Evolutionary conservation across 2,888 invertebrate genomes (phyloP).

Genomic region (Andrena bucephala): DNA sequence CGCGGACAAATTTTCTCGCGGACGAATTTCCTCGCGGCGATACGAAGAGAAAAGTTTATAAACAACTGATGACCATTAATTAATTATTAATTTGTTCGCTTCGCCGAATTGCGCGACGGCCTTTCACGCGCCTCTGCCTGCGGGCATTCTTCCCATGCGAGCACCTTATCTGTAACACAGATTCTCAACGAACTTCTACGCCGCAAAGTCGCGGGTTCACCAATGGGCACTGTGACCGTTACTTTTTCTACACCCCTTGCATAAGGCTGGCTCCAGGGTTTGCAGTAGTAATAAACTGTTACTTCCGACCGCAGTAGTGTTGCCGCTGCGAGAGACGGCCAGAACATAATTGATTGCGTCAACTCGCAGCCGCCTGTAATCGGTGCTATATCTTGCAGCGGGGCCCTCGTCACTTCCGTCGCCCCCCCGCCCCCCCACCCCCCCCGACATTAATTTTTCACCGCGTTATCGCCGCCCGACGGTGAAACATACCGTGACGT

Average conservation of each 20-base stretch:
- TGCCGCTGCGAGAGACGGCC: constrained; percentile 58
- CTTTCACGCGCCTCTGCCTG: too few relatives aligned
- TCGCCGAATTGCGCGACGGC: too few relatives aligned
- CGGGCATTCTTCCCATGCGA: too few relatives aligned
- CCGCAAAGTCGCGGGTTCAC: background rate
- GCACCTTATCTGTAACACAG: too few relatives aligned
- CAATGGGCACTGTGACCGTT: background rate
- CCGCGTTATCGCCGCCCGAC: background rate
- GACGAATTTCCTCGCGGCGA: background rate
- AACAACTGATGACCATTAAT: background rate
- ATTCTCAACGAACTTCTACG: too few relatives aligned
- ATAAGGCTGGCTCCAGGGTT: constrained; percentile 45
- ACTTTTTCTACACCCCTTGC: constrained; percentile 16
- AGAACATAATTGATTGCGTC: constrained; percentile 63
- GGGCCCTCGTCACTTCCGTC: constrained; percentile 43
- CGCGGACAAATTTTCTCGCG: too few relatives aligned
- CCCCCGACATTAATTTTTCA: constrained; percentile 45
- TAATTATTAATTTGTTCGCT: too few relatives aligned
- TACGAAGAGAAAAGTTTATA: background rate
- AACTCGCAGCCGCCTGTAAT: constrained; percentile 47
- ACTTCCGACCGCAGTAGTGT: constrained; percentile 70
- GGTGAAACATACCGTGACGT: too few relatives aligned
- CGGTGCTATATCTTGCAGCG: constrained; percentile 47
- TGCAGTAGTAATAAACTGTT: constrained; percentile 72
- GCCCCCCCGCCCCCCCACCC: too few relatives aligned